Conservation (phyloP, 2,797 vertebrate species). For the Tolypeutes matacus region DNA sequence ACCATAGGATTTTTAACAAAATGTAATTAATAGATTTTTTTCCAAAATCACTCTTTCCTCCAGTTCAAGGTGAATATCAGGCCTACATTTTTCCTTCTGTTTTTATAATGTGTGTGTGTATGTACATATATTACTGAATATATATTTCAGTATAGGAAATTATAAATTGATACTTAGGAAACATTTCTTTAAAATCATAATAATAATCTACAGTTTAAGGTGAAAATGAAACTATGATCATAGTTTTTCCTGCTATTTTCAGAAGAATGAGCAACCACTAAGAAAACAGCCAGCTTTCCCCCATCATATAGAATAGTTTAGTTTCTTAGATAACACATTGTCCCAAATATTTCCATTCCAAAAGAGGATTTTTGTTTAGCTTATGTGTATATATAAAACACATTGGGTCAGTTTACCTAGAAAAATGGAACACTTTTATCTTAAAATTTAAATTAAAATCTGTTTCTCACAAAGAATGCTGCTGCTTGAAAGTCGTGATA, state of each 20-base stretch:
- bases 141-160: neutral
- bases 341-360: neutral
- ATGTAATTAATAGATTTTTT: neutral
- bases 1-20: conserved; percentile 3
- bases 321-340: neutral
- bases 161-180: neutral
- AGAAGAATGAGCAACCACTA: neutral
- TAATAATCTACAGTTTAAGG: neutral
- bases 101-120: neutral
- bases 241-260: neutral
- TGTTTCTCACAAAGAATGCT: conserved; percentile 1
- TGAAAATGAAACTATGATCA: neutral
- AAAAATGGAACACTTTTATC: neutral
- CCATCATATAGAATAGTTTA: neutral
- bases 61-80: neutral
- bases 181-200: conserved; percentile 9
- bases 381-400: neutral
- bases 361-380: neutral
- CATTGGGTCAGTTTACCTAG: neutral
- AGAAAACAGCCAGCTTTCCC: neutral
- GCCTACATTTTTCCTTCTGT: neutral
- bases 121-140: neutral
- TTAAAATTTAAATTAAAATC: conserved; percentile 29
- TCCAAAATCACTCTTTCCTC: neutral
- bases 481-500: neutral